A percentile compares a stretch with the other conserved stretches of the same genome.
phyloP scores from a whole-genome alignment of 2,113 vertebrate genomes.

The Poeciliopsis prolifica region DNA sequence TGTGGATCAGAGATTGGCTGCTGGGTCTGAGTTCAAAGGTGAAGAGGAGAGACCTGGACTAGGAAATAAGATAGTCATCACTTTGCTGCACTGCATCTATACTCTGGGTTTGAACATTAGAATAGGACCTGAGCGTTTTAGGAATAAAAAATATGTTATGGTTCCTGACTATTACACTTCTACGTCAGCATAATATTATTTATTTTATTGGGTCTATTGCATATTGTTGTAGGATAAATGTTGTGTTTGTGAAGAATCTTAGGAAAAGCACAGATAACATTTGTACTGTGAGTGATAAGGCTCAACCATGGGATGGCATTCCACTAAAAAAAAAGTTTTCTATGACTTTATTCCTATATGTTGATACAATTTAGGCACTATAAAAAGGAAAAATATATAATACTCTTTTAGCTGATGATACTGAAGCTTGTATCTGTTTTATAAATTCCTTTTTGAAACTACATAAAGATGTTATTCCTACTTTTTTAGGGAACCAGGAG shows the following conservation, averaged over 20 bases:
- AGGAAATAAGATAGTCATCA: conserved; percentile 52
- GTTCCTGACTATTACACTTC: not conserved
- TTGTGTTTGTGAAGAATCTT: no score
- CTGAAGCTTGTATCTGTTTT: not conserved
- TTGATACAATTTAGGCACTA: no score
- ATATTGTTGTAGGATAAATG: not conserved
- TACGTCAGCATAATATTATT: not conserved
- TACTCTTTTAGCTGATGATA: no score
- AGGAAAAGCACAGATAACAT: no score
- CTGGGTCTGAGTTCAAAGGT: conserved; percentile 74
- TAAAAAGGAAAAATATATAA: no score
- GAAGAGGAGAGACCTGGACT: conserved; percentile 53
- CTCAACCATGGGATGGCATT: not conserved
- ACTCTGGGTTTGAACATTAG: not conserved
- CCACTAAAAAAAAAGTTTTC: not conserved
- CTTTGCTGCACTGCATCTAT: conserved; percentile 1
- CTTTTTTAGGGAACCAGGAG: not conserved
- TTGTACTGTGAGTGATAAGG: no score
- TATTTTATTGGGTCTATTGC: not conserved
- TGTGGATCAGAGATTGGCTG: conserved; percentile 69
- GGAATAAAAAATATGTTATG: not conserved
- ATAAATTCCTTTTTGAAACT: not conserved
- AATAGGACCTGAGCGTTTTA: not conserved
- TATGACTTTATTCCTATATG: no score
- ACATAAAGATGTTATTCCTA: not conserved